Evolutionary conservation across 2,113 vertebrate species (phyloP).

Genomic region (Aldabrachelys gigantea): DNA sequence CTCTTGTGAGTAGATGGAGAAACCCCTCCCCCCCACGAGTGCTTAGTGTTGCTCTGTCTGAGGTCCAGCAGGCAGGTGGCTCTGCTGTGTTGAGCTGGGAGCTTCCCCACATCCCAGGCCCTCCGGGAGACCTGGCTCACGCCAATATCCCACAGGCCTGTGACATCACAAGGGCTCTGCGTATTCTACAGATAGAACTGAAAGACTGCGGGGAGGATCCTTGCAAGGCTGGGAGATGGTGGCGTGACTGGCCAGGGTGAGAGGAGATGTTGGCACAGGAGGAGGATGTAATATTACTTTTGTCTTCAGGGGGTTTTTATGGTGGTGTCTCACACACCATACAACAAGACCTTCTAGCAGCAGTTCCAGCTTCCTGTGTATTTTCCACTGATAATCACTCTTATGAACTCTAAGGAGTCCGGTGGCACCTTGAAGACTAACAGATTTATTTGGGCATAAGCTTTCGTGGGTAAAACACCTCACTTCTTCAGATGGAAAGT

Average conservation of each 20-base stretch:
- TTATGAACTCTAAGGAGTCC: background rate
- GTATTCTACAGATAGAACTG: background rate
- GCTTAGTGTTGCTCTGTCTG: background rate
- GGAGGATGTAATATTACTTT: background rate
- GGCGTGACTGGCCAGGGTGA: background rate
- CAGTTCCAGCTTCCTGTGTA: background rate
- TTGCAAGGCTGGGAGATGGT: too few relatives aligned
- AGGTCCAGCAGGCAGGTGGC: background rate
- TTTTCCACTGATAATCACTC: background rate
- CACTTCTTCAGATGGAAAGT: background rate
- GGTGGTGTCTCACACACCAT: too few relatives aligned
- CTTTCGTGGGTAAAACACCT: too few relatives aligned
- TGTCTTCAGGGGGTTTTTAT: too few relatives aligned
- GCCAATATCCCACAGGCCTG: background rate
- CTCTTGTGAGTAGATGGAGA: background rate
- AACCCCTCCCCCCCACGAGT: background rate
- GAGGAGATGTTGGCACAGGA: background rate
- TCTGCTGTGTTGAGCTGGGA: background rate
- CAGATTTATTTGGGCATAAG: too few relatives aligned
- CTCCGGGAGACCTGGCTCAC: background rate
- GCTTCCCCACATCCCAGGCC: background rate
- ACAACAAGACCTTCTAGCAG: too few relatives aligned
- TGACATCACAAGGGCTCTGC: accelerated
- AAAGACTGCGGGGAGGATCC: background rate
- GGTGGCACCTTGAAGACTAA: too few relatives aligned